A percentile compares a stretch with the other conserved stretches of the same genome.
phyloP scores from a whole-genome alignment of 2,888 invertebrate species.

The Craniophora ligustri region DNA sequence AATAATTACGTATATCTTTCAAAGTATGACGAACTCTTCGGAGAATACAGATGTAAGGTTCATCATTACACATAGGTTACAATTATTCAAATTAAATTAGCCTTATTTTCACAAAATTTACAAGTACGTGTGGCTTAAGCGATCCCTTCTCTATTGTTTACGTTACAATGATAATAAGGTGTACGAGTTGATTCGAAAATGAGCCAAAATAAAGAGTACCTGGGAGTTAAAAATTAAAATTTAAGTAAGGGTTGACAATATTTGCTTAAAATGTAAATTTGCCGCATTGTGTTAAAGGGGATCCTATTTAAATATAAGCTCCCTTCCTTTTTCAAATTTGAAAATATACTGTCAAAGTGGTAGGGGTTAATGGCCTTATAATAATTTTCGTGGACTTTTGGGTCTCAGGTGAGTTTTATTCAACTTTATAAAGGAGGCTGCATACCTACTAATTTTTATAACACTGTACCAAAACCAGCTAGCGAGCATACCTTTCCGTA shows the following conservation, averaged over 20 bases:
- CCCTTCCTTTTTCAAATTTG: constrained; percentile 3
- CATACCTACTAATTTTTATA: no score
- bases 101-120: no score
- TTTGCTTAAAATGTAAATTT: constrained; percentile 21
- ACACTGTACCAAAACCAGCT: no score
- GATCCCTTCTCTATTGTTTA: not conserved
- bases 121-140: not conserved
- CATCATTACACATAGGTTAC: no score
- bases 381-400: not conserved
- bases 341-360: not conserved
- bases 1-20: no score
- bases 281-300: constrained; percentile 5
- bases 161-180: not conserved
- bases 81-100: no score
- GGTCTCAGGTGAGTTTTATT: no score
- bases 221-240: constrained; percentile 9
- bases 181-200: constrained; percentile 4
- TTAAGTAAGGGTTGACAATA: constrained; percentile 8
- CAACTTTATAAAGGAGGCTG: no score
- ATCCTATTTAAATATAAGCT: constrained; percentile 5
- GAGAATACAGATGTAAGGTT: no score
- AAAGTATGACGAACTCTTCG: no score
- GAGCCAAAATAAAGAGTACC: constrained; percentile 9
- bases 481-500: no score
- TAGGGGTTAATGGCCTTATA: not conserved